Evolutionary conservation across 2,113 vertebrate genomes (phyloP), one percentile per base, ranked within the genome.

Genomic region (Urocitellus parryii): DNA sequence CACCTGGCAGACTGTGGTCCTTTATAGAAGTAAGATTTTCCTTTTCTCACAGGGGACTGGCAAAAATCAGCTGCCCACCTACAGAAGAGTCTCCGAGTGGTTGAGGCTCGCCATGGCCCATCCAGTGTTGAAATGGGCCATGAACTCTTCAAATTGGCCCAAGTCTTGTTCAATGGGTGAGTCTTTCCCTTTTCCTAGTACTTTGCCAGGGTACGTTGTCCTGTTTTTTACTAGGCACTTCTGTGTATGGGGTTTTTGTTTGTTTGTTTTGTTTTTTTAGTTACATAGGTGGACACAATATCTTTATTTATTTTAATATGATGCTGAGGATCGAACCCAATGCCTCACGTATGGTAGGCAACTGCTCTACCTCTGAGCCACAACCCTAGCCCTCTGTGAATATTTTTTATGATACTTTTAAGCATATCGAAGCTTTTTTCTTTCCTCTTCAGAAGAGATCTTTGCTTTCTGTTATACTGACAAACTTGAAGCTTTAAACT

Each of bases 121-220:
- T 98, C 99, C 95, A 99, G 99, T 72, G 79, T 99, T 51, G 99
- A 99, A 98, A 96, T 98, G 58, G 99, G 99, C 68, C 99, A 97
- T 29, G 99, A 99, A 80, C 99, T 99, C 95, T 99, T 99, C 98
- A 99, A 99, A 97, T 98, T 99, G 98, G 98, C 99, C 87, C 99
- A 99, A 94, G 97, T 99, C 58, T 98, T 99, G 97, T 99, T 99
- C 97, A 99, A 99, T 37, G 99, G 99, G 99, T 99, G 97, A 99
- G 94, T 17, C 85, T 74, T 79, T 56, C 61, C 56, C 56, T 73
- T 67, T 58, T 27, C 88, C 65, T 88, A 27, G 88, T 76, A 24
- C 91, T 86, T 94, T 17, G 4, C 96, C 45, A 45, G 77, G 20
- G 39, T 37, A 56, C 34, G 0, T 63, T 77, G 37, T 58, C 25